Percentiles rank a stretch among this genome's conserved stretches.
These are phyloP conservation scores for Neogobius melanostomus DNA, from an alignment of 2,113 vertebrate species.

Conservation along the genomic window DNA sequence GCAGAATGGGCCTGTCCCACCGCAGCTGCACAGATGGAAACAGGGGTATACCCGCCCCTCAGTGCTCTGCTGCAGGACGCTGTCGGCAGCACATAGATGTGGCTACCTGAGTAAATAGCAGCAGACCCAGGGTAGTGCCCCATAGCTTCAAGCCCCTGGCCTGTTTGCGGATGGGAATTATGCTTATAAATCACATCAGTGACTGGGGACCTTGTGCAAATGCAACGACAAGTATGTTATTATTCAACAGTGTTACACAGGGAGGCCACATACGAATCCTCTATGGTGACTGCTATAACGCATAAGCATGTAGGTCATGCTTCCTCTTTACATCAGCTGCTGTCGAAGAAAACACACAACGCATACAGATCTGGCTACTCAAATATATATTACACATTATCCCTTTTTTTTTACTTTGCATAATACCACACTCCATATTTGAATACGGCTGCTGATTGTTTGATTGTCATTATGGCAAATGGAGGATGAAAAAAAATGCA, in stretches of 20 bases:
- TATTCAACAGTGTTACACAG: slow-evolving; percentile 50
- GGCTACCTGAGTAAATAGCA: slow-evolving; percentile 70
- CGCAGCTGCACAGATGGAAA: slow-evolving; percentile 7
- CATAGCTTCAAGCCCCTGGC: slow-evolving; percentile 52
- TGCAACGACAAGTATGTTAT: slow-evolving; percentile 52
- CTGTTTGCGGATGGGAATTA: slow-evolving; percentile 70
- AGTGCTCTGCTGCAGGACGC: slow-evolving; percentile 39
- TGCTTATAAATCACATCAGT: slow-evolving; percentile 70
- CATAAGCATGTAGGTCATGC: slow-evolving; percentile 56
- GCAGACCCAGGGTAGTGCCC: slow-evolving; percentile 64
- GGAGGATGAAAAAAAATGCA: slow-evolving; percentile 54
- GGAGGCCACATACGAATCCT: slow-evolving; percentile 44
- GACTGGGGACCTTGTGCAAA: slow-evolving; percentile 66
- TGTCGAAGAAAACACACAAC: slow-evolving; percentile 24
- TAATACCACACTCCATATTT: slow-evolving; percentile 55
- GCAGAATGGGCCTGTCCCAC: slow-evolving; percentile 31
- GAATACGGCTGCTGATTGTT: slow-evolving; percentile 55
- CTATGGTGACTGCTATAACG: slow-evolving; percentile 57
- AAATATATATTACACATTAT: slow-evolving; percentile 57
- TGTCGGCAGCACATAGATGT: slow-evolving; percentile 10
- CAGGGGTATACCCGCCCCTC: slow-evolving; percentile 29
- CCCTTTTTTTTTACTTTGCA: slow-evolving; percentile 59
- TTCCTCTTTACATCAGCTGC: slow-evolving; percentile 34
- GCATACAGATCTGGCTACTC: slow-evolving; percentile 56
- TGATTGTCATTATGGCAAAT: slow-evolving; percentile 66